Evolutionary conservation across 1,140 invertebrate species (phyloP), one percentile per base, ranked within the genome.

Genomic region (Antheraea mylitta): DNA sequence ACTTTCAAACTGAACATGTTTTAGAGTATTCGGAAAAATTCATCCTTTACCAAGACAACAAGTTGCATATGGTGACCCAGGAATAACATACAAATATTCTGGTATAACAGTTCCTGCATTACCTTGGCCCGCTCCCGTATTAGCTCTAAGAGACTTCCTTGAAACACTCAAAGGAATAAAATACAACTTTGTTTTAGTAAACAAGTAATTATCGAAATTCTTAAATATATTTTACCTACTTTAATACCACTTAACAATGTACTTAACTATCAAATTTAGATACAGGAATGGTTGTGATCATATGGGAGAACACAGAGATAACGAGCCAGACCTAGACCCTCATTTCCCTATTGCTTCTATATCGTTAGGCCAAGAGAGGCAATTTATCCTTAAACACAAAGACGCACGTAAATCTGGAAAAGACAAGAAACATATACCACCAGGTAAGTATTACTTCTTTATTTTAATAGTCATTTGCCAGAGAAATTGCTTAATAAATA

Each of bases 181-280:
- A 53, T 96, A 94, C 78, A 95, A 96, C 84, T 96, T 96, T 87
- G 95, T 96, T 22, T 85, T 96, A 37, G 91, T 96, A 0, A 96
- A 96, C 80, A 95, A 94, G 95, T 96, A 91, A 76, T 79, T 72
- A 37, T 68, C 7, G 22, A 64, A 10, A 48, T 66, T 53, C 66
- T 68, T 30, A 30, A 18, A n/a, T 64, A n/a, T 18, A 10, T 42
- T 16, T 45, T 42, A 30, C 13, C 16, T 58, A 61, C 48, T 67
- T 60, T 48, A 36, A 65, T 36, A 48, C 30, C 10, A 61, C 18
- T 22, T 13, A 10, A 61, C 7, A 13, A 61, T 61, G 22, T 9
- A 16, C 10, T 59, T 60, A 16, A 48, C 63, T 60, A 60, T 58
- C 67, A 13, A 22, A 16, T 53, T 6, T 70, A 96, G 96, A 77